Percentiles rank a stretch among this genome's conserved stretches.
Evolutionary conservation across 1,140 invertebrate genomes (phyloP).

Genomic region (Venturia canescens): DNA sequence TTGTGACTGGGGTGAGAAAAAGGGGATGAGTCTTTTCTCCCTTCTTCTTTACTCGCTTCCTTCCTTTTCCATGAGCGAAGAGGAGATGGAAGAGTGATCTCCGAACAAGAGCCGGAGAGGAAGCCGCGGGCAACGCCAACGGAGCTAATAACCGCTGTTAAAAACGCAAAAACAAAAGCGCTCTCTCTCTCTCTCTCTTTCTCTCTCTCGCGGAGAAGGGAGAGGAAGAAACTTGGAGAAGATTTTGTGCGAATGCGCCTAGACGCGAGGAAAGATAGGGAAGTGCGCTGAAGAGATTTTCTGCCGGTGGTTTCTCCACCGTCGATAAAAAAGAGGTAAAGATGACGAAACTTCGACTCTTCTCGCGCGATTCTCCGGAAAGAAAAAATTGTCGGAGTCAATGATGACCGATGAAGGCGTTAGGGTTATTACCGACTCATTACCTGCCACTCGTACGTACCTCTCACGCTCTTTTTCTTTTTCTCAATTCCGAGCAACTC

Average conservation of each 20-base stretch:
- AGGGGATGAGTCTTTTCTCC: slow-evolving; percentile 46
- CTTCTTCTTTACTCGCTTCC: neutral
- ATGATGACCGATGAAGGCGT: slow-evolving; percentile 57
- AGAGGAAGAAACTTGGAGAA: slow-evolving; percentile 5
- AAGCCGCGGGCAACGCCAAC: slow-evolving; percentile 56
- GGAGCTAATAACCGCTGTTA: slow-evolving; percentile 72
- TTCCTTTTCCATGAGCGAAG: neutral
- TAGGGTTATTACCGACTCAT: slow-evolving; percentile 76
- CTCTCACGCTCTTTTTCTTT: slow-evolving; percentile 3
- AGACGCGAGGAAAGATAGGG: too few species aligned
- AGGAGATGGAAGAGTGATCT: neutral
- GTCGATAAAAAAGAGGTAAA: slow-evolving; percentile 26
- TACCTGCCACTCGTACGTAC: slow-evolving; percentile 63
- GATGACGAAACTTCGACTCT: neutral
- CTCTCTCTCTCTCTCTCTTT: slow-evolving; percentile 31
- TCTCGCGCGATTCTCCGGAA: neutral
- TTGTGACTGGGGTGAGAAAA: slow-evolving; percentile 51
- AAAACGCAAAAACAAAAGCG: slow-evolving; percentile 72
- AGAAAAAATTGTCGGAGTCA: slow-evolving; percentile 30
- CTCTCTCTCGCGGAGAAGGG: slow-evolving; percentile 10
- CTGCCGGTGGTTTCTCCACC: neutral
- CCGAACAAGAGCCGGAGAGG: slow-evolving; percentile 45
- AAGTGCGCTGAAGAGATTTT: too few species aligned
- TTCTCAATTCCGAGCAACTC: neutral
- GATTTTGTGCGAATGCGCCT: neutral